These are phyloP conservation scores for Pachyseris speciosa DNA, from an alignment of 64 coral and sea anemone species.

Conservation along the genomic window DNA sequence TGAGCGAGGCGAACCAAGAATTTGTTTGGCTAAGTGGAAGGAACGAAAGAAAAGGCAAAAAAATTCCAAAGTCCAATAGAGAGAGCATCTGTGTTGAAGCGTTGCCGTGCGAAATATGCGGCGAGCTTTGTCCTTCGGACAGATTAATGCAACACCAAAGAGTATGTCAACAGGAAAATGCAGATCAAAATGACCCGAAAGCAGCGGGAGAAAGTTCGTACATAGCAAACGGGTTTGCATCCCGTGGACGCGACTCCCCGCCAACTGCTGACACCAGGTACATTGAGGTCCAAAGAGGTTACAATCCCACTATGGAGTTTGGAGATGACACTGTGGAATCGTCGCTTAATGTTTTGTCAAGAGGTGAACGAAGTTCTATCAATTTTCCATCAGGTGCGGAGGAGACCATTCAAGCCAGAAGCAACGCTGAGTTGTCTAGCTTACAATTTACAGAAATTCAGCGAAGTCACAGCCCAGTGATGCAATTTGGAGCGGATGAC, in stretches of 20 bases:
- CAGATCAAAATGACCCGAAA: neutral
- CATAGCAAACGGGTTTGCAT: neutral
- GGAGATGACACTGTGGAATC: neutral
- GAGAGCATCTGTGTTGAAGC: constrained; percentile 2
- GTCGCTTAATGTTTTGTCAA: neutral
- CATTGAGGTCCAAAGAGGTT: neutral
- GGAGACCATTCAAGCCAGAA: neutral
- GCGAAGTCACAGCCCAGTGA: constrained; percentile 8
- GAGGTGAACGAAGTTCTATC: neutral
- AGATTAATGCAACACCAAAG: constrained; percentile 24
- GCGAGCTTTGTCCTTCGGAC: constrained; percentile 52
- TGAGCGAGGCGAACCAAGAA: neutral
- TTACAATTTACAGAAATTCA: neutral
- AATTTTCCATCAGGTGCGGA: no score
- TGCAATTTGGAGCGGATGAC: neutral
- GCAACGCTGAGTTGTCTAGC: neutral
- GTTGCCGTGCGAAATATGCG: constrained; percentile 50
- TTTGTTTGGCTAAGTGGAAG: neutral
- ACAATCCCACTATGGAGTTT: constrained; percentile 5
- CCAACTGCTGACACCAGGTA: neutral
- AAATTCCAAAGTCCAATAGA: neutral
- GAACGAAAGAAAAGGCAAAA: neutral
- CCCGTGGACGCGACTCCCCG: neutral
- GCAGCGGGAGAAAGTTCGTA: neutral
- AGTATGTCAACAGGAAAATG: neutral